Base-by-base conservation (phyloP, 2,113 vertebrate species). In the Leucoraja erinaceus region DNA sequence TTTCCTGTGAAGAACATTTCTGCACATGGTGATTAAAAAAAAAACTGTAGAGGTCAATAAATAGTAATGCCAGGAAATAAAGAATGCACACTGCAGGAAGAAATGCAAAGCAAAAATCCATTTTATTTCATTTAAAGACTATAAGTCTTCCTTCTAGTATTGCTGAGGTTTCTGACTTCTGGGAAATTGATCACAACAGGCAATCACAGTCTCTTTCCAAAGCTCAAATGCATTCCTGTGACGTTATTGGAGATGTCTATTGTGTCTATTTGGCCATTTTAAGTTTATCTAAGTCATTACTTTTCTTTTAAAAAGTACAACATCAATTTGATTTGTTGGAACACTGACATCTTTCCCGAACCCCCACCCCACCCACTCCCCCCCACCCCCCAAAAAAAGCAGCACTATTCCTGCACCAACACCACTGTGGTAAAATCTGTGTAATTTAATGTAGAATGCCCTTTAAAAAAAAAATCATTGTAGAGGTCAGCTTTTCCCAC, bases 201-300 rank as follows among this genome's bases (percentile, higher is more conserved):
- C 68, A 70, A 72, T 91, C 90, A 91, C 95, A 93, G 93, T 94
- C 96, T 95, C 95, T 94, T 94, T 94, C 94, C 94, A 93, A 93
- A 95, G 94, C 94, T 94, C 95, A 95, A 95, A 94, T 95, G 95
- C 96, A 96, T 95, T 96, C 95, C 95, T 95, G 94, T 93, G 93
- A 94, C 95, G 94, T 10, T 25, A 74, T 68, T 54, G 54, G 33
- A 91, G 90, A 91, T 91, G 66, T 91, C 88, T 63, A 90, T 90
- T 70, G 63, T 72, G 31, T 90, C 33, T 54, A 91, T 38, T 72
- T 91, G 90, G 90, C 90, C 90, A 91, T 91, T 91, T 70, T 38
- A 38, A n/a, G 90, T 91, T 91, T 12, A 72, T 91, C 90, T 33
- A 91, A 74, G 90, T 68, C 68, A 91, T 25, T 54, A 72, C 66